These are phyloP conservation scores for Anguilla anguilla DNA, from an alignment of 2,797 vertebrate genomes.

Conservation along the genomic window DNA sequence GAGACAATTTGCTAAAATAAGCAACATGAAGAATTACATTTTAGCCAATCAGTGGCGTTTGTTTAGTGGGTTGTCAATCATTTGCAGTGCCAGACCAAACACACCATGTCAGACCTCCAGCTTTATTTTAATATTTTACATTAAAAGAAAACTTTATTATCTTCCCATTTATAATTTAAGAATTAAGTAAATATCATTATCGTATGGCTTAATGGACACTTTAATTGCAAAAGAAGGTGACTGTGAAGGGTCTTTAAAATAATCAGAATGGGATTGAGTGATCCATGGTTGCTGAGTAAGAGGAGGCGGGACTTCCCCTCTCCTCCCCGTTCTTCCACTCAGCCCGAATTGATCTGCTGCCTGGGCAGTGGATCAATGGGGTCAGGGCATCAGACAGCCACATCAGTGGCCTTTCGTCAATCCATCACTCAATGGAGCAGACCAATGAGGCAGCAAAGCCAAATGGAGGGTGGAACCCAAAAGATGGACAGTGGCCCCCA, in stretches of 20 bases:
- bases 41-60: too few relatives aligned
- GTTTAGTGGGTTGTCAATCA: too few relatives aligned
- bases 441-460: conserved; percentile 19
- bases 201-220: background rate
- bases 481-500: background rate
- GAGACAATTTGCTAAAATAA: too few relatives aligned
- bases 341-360: conserved; percentile 40
- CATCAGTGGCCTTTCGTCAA: conserved; percentile 32
- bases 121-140: too few relatives aligned
- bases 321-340: background rate
- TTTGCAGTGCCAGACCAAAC: too few relatives aligned
- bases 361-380: conserved; percentile 35
- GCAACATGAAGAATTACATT: too few relatives aligned
- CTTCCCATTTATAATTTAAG: too few relatives aligned
- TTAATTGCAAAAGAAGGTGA: background rate
- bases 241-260: background rate
- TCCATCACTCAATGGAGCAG: conserved; percentile 22
- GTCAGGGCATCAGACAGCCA: conserved; percentile 46
- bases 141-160: too few relatives aligned
- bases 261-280: background rate
- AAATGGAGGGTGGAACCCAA: background rate
- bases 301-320: background rate
- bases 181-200: too few relatives aligned
- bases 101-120: too few relatives aligned
- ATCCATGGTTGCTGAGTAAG: too few relatives aligned